Conservation (phyloP, 1,140 invertebrate species). For the Ceratina calcarata region DNA sequence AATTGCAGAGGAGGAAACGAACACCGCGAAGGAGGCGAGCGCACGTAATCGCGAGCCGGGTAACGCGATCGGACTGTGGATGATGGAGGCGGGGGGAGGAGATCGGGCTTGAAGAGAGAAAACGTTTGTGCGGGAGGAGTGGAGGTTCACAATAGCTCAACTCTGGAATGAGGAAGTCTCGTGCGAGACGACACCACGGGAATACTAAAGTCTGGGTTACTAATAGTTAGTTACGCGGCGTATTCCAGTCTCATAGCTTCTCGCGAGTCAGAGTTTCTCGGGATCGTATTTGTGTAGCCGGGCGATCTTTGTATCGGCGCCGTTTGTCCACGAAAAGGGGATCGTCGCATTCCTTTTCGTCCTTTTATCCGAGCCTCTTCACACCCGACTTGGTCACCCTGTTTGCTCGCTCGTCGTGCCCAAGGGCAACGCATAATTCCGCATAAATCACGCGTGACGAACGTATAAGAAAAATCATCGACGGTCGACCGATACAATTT, state of each 20-base stretch:
- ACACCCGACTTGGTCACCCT: too few species aligned
- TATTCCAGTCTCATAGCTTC: slow-evolving; percentile 65
- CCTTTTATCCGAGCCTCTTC: too few species aligned
- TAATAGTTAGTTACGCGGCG: slow-evolving; percentile 68
- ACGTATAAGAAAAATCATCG: too few species aligned
- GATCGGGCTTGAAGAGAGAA: slow-evolving; percentile 13
- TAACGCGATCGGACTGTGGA: slow-evolving; percentile 48
- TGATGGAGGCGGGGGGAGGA: neutral
- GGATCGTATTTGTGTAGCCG: slow-evolving; percentile 63
- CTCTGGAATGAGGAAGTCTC: slow-evolving; percentile 73
- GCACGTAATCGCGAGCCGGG: slow-evolving; percentile 35
- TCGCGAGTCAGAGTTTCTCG: slow-evolving; percentile 57
- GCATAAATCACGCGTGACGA: too few species aligned
- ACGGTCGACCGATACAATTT: too few species aligned
- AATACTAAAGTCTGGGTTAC: slow-evolving; percentile 77
- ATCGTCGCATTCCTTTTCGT: neutral
- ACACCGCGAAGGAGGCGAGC: neutral
- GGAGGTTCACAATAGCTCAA: slow-evolving; percentile 68
- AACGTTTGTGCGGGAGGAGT: slow-evolving; percentile 44
- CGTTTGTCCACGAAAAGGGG: slow-evolving; percentile 39
- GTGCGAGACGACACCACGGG: slow-evolving; percentile 66
- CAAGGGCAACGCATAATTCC: too few species aligned
- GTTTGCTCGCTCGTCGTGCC: too few species aligned
- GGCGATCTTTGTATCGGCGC: slow-evolving; percentile 45
- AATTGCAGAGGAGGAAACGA: slow-evolving; percentile 8